Percentiles rank a stretch among this genome's conserved stretches.
phyloP scores from a whole-genome alignment of 2,888 invertebrate species.

The Gnatocerus cornutus region DNA sequence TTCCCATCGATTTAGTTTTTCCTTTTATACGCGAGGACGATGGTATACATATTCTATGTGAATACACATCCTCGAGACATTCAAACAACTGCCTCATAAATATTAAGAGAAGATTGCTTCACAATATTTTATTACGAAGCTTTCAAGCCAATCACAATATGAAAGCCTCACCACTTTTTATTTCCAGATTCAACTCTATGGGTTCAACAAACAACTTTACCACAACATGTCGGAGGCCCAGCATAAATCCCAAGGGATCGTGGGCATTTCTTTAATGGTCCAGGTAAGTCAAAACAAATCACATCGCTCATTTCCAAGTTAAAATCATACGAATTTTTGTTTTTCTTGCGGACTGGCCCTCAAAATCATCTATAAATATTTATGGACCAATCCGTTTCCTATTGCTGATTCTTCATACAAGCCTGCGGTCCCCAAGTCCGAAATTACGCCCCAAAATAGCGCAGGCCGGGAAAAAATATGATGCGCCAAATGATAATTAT shows the following conservation, averaged over 20 bases:
- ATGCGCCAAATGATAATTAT: too few species aligned
- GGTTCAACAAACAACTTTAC: conserved; percentile 97
- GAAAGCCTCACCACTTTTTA: conserved; percentile 39
- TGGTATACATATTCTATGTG: conserved; percentile 48
- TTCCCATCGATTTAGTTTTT: conserved; percentile 65
- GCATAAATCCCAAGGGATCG: conserved; percentile 96
- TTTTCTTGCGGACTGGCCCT: conserved; percentile 22
- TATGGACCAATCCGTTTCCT: conserved; percentile 23
- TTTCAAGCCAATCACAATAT: conserved; percentile 47
- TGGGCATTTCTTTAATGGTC: conserved; percentile 95
- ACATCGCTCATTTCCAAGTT: too few species aligned
- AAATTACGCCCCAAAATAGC: too few species aligned
- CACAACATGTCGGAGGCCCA: conserved; percentile 97
- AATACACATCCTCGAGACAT: conserved; percentile 52
- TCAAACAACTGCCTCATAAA: conserved; percentile 57
- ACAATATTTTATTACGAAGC: conserved; percentile 49
- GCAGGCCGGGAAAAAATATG: too few species aligned
- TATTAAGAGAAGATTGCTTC: conserved; percentile 54
- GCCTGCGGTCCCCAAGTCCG: too few species aligned
- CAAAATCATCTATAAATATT: conserved; percentile 34
- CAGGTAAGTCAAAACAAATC: conserved; percentile 77
- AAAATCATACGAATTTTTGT: not conserved
- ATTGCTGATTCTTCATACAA: conserved; percentile 23
- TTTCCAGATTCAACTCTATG: conserved; percentile 93
- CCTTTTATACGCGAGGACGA: conserved; percentile 55